A percentile compares a stretch with the other conserved stretches of the same genome.
These are phyloP conservation scores for Acridotheres tristis DNA, from an alignment of 2,797 vertebrate genomes.

Conservation along the genomic window DNA sequence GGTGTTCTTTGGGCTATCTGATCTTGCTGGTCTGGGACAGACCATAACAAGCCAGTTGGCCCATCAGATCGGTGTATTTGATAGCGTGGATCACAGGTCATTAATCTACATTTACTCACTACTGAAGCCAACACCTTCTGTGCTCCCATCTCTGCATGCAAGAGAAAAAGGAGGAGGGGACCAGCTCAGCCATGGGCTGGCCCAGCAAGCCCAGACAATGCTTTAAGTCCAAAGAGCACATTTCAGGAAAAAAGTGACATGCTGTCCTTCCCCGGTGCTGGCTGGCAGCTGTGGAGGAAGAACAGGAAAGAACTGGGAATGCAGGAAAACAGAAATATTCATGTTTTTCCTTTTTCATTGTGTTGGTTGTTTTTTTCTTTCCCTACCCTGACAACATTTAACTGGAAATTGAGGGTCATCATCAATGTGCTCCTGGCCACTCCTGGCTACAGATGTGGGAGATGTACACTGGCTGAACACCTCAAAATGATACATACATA, in stretches of 20 bases:
- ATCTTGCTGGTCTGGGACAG: background rate
- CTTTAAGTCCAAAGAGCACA: background rate
- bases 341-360: background rate
- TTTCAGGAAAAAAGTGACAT: conserved; percentile 16
- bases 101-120: background rate
- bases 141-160: background rate
- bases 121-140: background rate
- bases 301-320: conserved; percentile 17
- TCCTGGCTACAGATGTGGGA: conserved; percentile 5
- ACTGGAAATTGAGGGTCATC: background rate
- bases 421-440: background rate
- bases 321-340: conserved; percentile 33
- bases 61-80: background rate
- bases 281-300: conserved; percentile 32
- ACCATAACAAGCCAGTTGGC: background rate
- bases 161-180: background rate
- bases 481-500: background rate
- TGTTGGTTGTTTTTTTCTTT: background rate
- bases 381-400: background rate
- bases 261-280: background rate
- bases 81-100: background rate
- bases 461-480: fast-evolving
- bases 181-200: background rate
- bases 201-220: background rate
- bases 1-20: background rate